Conservation (phyloP, 2,888 invertebrate species). For the Oscheius sp. region DNA sequence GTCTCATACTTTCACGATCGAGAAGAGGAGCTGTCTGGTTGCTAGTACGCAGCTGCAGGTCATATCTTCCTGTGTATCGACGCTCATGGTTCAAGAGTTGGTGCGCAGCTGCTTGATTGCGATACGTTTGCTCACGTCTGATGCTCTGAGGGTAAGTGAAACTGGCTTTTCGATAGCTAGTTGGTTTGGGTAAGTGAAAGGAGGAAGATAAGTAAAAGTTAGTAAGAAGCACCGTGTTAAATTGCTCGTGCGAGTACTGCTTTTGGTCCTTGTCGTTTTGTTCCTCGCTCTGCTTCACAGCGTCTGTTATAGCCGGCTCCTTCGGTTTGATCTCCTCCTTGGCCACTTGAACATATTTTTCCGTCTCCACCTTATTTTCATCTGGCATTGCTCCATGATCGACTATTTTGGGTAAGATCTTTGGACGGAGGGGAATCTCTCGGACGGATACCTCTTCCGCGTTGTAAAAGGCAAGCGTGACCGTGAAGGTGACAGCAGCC, state of each 20-base stretch:
- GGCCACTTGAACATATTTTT: background rate
- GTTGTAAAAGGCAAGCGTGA: conserved; percentile 31
- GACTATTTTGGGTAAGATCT: background rate
- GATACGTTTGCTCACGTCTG: no score
- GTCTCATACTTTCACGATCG: no score
- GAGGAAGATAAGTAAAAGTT: background rate
- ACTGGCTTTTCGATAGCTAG: no score
- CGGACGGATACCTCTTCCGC: background rate
- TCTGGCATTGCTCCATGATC: background rate
- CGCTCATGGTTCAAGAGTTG: no score
- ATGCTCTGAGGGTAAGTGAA: no score
- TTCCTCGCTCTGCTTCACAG: background rate
- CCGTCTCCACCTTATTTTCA: background rate
- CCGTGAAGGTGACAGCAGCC: conserved; percentile 30
- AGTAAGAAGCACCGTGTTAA: conserved; percentile 6
- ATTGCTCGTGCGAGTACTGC: background rate
- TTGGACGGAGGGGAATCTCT: background rate
- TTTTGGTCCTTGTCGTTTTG: background rate
- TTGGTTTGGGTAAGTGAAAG: no score
- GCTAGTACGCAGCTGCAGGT: no score
- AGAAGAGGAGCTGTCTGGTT: no score
- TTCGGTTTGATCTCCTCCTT: conserved; percentile 6
- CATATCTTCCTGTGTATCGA: no score
- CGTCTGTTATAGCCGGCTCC: background rate
- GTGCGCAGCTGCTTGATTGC: no score